A percentile compares a stretch with the other conserved stretches of the same genome.
phyloP scores from a whole-genome alignment of 2,797 vertebrate genomes.

The Galago senegalensis region DNA sequence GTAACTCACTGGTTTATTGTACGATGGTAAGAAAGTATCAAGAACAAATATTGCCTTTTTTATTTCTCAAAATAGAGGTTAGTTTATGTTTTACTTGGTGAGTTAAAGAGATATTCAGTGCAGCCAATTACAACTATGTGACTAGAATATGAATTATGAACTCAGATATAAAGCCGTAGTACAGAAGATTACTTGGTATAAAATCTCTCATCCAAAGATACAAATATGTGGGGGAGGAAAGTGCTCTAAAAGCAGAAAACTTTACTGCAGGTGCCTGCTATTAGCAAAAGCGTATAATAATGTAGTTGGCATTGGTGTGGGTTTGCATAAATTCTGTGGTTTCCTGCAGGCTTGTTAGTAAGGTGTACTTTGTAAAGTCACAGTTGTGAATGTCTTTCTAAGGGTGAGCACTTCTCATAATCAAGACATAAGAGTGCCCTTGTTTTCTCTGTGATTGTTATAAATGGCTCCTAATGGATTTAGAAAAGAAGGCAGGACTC shows the following conservation, averaged over 20 bases:
- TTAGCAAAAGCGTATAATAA: slow-evolving; percentile 71
- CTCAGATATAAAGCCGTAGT: slow-evolving; percentile 19
- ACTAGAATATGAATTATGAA: slow-evolving; percentile 54
- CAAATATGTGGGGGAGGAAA: slow-evolving; percentile 32
- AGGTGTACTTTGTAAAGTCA: slow-evolving; percentile 58
- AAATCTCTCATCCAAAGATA: slow-evolving; percentile 72
- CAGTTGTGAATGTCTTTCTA: slow-evolving; percentile 49
- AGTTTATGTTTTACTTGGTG: slow-evolving; percentile 58
- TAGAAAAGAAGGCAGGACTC: slow-evolving; percentile 9
- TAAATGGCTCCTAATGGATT: slow-evolving; percentile 30
- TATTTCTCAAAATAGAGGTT: slow-evolving; percentile 65
- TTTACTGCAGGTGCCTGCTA: slow-evolving; percentile 67
- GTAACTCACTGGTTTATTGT: slow-evolving; percentile 49
- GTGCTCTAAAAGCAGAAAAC: slow-evolving; percentile 75
- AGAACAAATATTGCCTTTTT: slow-evolving; percentile 69
- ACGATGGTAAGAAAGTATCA: slow-evolving; percentile 25
- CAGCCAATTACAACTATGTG: slow-evolving; percentile 40
- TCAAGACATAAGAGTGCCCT: neutral
- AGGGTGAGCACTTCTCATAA: slow-evolving; percentile 45
- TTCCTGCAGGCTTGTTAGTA: slow-evolving; percentile 67
- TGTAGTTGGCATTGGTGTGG: slow-evolving; percentile 72
- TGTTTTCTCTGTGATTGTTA: slow-evolving; percentile 65
- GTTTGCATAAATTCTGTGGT: slow-evolving; percentile 75
- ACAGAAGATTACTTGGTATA: slow-evolving; percentile 60
- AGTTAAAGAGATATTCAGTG: slow-evolving; percentile 23